These are phyloP conservation scores for Atta cephalotes DNA, from an alignment of 1,140 invertebrate species.

Conservation along the genomic window DNA sequence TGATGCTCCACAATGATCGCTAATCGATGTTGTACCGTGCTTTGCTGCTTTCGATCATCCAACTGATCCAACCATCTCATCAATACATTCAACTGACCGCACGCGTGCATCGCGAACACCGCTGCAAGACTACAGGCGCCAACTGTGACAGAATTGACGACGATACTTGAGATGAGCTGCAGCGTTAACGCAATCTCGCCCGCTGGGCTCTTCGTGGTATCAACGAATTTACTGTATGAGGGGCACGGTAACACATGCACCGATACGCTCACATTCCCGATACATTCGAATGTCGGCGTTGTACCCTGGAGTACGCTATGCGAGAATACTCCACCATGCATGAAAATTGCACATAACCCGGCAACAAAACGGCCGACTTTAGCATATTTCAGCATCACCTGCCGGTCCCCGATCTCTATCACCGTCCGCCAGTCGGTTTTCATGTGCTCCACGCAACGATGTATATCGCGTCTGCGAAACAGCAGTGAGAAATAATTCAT, in stretches of 20 bases:
- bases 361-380: slow-evolving; percentile 53
- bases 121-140: slow-evolving; percentile 66
- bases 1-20: slow-evolving; percentile 74
- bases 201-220: slow-evolving; percentile 23
- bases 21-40: neutral
- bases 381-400: slow-evolving; percentile 61
- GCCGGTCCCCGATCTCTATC: neutral
- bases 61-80: neutral
- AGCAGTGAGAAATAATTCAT: slow-evolving; percentile 50
- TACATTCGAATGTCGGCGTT: slow-evolving; percentile 26
- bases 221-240: slow-evolving; percentile 41
- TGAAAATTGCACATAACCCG: slow-evolving; percentile 33
- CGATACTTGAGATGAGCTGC: slow-evolving; percentile 39
- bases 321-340: slow-evolving; percentile 44
- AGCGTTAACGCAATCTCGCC: slow-evolving; percentile 53
- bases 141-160: slow-evolving; percentile 59
- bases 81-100: slow-evolving; percentile 69
- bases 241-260: slow-evolving; percentile 41
- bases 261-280: slow-evolving; percentile 59
- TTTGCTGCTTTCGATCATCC: neutral
- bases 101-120: slow-evolving; percentile 69
- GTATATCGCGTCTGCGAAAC: slow-evolving; percentile 35
- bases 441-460: no score
- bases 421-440: no score
- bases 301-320: slow-evolving; percentile 18